phyloP scores from a whole-genome alignment of 2,797 vertebrate species.

The Naso thynnoides region DNA sequence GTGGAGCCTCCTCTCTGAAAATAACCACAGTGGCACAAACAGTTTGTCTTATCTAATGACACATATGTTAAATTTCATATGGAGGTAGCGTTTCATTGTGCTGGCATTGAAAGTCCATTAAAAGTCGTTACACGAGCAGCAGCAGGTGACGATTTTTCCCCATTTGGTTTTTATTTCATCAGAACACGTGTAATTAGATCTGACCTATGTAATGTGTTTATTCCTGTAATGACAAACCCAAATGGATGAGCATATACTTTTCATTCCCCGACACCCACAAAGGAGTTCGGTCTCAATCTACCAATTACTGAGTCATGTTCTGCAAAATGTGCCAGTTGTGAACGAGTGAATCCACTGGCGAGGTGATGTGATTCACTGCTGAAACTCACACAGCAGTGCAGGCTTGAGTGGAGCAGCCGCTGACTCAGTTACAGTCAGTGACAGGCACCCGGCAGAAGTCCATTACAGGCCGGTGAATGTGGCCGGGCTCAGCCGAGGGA shows the following conservation, averaged over 20 bases:
- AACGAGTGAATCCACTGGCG: constrained; percentile 46
- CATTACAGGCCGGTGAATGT: constrained; percentile 68
- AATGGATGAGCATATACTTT: constrained; percentile 27
- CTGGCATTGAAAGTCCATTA: not conserved
- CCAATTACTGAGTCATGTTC: constrained; percentile 58
- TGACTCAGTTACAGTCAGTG: constrained; percentile 67
- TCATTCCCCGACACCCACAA: constrained; percentile 14
- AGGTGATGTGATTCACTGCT: constrained; percentile 57
- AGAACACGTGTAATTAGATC: constrained; percentile 35
- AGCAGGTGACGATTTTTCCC: not conserved
- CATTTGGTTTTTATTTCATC: constrained; percentile 16
- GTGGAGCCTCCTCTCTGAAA: not conserved
- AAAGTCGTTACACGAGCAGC: not conserved
- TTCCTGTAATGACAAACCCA: constrained; percentile 45
- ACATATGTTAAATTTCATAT: not conserved
- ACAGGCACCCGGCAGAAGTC: constrained; percentile 58
- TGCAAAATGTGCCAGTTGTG: constrained; percentile 49
- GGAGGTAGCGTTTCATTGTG: not conserved
- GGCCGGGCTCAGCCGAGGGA: constrained; percentile 52
- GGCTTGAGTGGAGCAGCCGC: constrained; percentile 48
- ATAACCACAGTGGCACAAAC: not conserved
- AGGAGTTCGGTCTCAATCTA: constrained; percentile 26
- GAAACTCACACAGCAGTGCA: constrained; percentile 25
- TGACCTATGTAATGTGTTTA: constrained; percentile 19
- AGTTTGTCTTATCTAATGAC: not conserved